Percentiles rank a stretch among this genome's conserved stretches.
Evolutionary conservation across 2,113 vertebrate genomes (phyloP).

Genomic region (Myrmecophaga tridactyla): DNA sequence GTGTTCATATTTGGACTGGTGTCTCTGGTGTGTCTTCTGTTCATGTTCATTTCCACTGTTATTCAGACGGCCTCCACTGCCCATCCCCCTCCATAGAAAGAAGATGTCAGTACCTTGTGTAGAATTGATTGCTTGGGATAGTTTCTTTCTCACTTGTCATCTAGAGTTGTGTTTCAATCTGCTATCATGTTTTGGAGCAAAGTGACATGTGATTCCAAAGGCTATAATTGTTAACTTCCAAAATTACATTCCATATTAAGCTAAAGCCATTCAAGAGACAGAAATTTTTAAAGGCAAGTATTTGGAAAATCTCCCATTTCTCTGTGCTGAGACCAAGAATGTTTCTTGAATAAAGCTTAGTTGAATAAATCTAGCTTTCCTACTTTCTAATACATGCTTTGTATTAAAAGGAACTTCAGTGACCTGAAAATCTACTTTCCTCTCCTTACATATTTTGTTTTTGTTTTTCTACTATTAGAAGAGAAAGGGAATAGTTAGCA

Average conservation of each 20-base stretch:
- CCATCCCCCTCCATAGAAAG: not conserved
- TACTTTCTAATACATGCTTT: constrained; percentile 18
- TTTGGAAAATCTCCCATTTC: not conserved
- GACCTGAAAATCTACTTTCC: constrained; percentile 15
- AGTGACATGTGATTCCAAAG: not conserved
- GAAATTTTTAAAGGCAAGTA: not conserved
- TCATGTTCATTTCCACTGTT: not conserved
- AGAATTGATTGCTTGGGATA: not conserved
- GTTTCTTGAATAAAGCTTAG: not conserved
- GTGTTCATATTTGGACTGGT: not conserved
- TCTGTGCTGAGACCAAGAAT: not conserved
- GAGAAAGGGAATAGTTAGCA: not conserved
- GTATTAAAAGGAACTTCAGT: not conserved
- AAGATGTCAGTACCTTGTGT: not conserved
- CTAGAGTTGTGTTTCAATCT: not conserved
- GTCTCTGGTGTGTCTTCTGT: not conserved
- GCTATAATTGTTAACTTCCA: not conserved
- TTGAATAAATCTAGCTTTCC: not conserved
- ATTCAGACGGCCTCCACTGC: too few species aligned
- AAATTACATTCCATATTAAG: not conserved
- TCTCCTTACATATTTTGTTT: not conserved
- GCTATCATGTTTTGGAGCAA: not conserved
- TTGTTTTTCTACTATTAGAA: not conserved
- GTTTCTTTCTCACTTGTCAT: not conserved
- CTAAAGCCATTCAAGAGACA: not conserved